Conservation (phyloP, 2,797 vertebrate species). For the Aeoliscus strigatus region DNA sequence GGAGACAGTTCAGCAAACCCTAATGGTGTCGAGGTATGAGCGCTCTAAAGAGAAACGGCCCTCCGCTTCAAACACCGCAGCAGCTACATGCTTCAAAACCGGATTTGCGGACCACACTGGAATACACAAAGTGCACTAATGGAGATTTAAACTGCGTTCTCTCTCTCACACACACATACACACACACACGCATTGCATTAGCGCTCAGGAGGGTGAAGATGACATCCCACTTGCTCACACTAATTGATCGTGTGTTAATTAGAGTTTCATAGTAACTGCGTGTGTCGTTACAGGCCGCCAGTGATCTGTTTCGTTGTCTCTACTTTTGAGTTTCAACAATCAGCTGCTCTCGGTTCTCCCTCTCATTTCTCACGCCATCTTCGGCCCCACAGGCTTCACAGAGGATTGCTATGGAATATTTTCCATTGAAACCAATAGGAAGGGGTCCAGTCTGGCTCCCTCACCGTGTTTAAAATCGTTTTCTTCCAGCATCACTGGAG, state of each 20-base stretch:
- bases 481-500: conserved; percentile 19
- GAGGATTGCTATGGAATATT: conserved; percentile 45
- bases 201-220: conserved; percentile 10
- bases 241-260: conserved; percentile 4
- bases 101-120: conserved; percentile 31
- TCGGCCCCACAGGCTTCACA: conserved; percentile 16
- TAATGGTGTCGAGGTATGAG: conserved; percentile 45
- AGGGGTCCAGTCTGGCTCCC: conserved; percentile 19
- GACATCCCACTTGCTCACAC: conserved; percentile 25
- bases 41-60: conserved; percentile 43
- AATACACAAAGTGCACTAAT: conserved; percentile 30
- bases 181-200: background rate
- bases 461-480: conserved; percentile 15
- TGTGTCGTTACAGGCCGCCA: background rate
- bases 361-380: conserved; percentile 21
- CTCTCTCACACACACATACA: conserved; percentile 4
- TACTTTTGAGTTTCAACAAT: conserved; percentile 36
- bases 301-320: conserved; percentile 7
- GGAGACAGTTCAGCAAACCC: conserved; percentile 48
- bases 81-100: conserved; percentile 46
- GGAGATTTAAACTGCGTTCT: background rate
- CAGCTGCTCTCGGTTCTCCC: conserved; percentile 45
- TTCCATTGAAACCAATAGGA: conserved; percentile 46
- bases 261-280: background rate
- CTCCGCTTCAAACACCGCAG: conserved; percentile 48